These are phyloP conservation scores for Philaethria dido DNA, from an alignment of 2,888 invertebrate genomes.

Conservation along the genomic window DNA sequence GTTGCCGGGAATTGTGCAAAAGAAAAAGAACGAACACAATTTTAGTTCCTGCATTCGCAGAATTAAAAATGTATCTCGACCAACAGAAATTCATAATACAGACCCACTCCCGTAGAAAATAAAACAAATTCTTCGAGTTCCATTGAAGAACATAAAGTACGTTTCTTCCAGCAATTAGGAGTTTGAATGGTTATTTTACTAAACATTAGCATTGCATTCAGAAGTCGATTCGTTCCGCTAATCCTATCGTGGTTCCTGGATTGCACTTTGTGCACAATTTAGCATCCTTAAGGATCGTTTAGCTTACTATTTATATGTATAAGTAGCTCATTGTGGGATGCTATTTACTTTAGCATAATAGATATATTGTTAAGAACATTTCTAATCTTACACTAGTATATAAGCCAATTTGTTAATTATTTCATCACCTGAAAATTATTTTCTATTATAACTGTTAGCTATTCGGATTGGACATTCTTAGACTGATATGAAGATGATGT, in stretches of 20 bases:
- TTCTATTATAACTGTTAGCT: too few relatives aligned
- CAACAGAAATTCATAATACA: constrained; percentile 31
- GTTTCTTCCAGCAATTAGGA: constrained; percentile 38
- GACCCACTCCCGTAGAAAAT: constrained; percentile 29
- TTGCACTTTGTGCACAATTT: constrained; percentile 39
- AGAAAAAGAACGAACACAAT: constrained; percentile 23
- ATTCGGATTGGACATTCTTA: too few relatives aligned
- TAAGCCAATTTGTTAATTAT: not conserved
- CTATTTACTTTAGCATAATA: not conserved
- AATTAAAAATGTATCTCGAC: constrained; percentile 35
- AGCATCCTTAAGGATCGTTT: constrained; percentile 32
- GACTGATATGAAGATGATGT: too few relatives aligned
- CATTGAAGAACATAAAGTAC: constrained; percentile 36
- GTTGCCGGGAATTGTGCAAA: constrained; percentile 26
- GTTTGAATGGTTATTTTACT: constrained; percentile 37
- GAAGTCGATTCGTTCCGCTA: constrained; percentile 39
- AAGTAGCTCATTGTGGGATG: constrained; percentile 10
- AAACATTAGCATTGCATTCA: constrained; percentile 41
- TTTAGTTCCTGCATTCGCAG: constrained; percentile 30
- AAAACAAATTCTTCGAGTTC: constrained; percentile 27
- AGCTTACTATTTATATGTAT: constrained; percentile 26
- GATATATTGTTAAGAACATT: not conserved
- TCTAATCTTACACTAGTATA: not conserved
- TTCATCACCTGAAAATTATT: not conserved
- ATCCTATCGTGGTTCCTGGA: constrained; percentile 36